Evolutionary conservation across 23 tunicate genomes (phyloP).

Genomic region (Styela plicata): DNA sequence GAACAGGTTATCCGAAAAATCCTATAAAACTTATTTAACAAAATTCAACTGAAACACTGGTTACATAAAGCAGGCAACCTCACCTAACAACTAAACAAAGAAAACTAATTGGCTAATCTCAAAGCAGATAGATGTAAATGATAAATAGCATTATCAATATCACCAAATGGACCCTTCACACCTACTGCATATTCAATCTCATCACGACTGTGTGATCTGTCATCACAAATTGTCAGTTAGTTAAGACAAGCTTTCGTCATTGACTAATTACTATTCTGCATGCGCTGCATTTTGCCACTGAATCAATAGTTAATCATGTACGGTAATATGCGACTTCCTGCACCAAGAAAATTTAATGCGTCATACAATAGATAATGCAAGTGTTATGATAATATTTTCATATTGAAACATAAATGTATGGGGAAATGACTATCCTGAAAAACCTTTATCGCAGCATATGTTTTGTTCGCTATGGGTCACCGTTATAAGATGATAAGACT

Average conservation of each 20-base stretch:
- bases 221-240: not conserved
- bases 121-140: not conserved
- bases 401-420: not conserved
- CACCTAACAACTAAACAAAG: not conserved
- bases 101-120: not conserved
- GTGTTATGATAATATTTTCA: not conserved
- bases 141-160: not conserved
- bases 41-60: too few species aligned
- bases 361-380: not conserved
- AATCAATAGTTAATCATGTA: not conserved
- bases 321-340: not conserved
- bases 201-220: not conserved
- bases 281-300: not conserved
- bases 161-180: not conserved
- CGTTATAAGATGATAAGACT: too few species aligned
- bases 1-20: too few species aligned
- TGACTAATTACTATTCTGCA: not conserved
- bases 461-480: too few species aligned
- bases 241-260: not conserved
- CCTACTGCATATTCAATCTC: not conserved
- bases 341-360: not conserved
- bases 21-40: too few species aligned
- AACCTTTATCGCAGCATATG: too few species aligned
- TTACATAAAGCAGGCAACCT: not conserved
- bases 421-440: too few species aligned